These are phyloP conservation scores for Hypocryptadius cinnamomeus DNA, from an alignment of 2,113 vertebrate species.

Conservation along the genomic window DNA sequence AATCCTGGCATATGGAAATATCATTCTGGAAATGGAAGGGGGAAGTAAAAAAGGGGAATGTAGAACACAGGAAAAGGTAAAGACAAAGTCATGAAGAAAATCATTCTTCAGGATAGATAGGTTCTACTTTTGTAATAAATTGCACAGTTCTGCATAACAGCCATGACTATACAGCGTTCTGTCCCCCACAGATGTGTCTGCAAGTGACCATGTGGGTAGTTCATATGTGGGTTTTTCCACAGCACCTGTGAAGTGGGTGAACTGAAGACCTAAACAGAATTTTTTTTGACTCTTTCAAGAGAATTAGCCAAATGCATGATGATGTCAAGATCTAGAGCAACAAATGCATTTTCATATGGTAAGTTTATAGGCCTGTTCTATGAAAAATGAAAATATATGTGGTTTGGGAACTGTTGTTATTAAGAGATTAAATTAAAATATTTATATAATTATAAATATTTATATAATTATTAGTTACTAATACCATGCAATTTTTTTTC, in stretches of 20 bases:
- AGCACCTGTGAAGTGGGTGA: not conserved
- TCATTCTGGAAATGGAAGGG: not conserved
- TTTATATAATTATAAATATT: not conserved
- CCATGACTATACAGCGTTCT: not conserved
- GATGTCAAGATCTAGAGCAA: not conserved
- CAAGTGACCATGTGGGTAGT: not conserved
- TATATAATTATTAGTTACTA: not conserved
- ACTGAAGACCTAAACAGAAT: not conserved
- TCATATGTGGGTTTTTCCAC: not conserved
- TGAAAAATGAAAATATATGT: not conserved
- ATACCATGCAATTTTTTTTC: not conserved
- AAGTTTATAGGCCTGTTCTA: not conserved
- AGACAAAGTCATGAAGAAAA: not conserved
- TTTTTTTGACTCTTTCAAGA: not conserved
- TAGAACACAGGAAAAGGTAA: not conserved
- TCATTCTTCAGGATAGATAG: not conserved
- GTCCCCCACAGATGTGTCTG: rapidly evolving
- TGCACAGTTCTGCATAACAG: not conserved
- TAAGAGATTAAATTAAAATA: not conserved
- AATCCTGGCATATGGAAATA: not conserved
- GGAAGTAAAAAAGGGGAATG: not conserved
- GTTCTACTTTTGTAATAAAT: not conserved
- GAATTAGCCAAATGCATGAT: not conserved
- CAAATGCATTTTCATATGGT: not conserved
- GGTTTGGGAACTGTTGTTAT: not conserved